These are phyloP conservation scores for Pegea sp. DNA, from an alignment of 23 tunicate genomes.

Conservation along the genomic window DNA sequence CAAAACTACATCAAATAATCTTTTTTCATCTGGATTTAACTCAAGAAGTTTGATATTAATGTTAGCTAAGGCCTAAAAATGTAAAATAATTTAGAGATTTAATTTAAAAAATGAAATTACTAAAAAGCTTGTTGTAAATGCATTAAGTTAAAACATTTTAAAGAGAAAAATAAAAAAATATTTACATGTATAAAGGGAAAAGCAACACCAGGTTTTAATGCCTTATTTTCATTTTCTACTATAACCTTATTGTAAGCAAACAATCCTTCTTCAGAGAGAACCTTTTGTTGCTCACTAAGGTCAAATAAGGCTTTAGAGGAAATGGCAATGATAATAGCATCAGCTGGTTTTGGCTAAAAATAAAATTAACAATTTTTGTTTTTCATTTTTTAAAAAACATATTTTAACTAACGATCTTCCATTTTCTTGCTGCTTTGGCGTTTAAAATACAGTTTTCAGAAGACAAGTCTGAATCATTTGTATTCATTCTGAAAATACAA, in stretches of 20 bases:
- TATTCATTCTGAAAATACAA: no score
- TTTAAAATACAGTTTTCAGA: no score
- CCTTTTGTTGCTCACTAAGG: slow-evolving; percentile 43
- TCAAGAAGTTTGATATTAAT: slow-evolving; percentile 60
- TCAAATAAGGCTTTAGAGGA: slow-evolving; percentile 90
- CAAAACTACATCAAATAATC: slow-evolving; percentile 82
- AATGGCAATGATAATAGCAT: slow-evolving; percentile 74
- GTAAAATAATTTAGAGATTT: not conserved
- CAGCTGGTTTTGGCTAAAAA: slow-evolving; percentile 79
- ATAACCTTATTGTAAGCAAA: slow-evolving; percentile 44
- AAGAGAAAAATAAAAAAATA: not conserved
- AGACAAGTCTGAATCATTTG: no score
- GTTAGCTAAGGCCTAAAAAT: slow-evolving; percentile 16
- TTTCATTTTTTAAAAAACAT: no score
- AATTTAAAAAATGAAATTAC: not conserved
- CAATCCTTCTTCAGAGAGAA: slow-evolving; percentile 56
- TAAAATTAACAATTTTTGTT: no score
- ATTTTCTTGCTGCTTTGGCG: no score
- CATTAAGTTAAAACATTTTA: not conserved
- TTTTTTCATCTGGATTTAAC: slow-evolving; percentile 64
- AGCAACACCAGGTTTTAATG: slow-evolving; percentile 88
- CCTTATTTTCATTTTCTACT: slow-evolving; percentile 46
- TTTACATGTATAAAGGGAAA: slow-evolving; percentile 66
- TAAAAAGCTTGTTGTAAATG: no score
- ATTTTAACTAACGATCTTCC: no score